Evolutionary conservation across 2,113 vertebrate genomes (phyloP), one percentile per base, ranked within the genome.

Genomic region (Pedetes capensis): DNA sequence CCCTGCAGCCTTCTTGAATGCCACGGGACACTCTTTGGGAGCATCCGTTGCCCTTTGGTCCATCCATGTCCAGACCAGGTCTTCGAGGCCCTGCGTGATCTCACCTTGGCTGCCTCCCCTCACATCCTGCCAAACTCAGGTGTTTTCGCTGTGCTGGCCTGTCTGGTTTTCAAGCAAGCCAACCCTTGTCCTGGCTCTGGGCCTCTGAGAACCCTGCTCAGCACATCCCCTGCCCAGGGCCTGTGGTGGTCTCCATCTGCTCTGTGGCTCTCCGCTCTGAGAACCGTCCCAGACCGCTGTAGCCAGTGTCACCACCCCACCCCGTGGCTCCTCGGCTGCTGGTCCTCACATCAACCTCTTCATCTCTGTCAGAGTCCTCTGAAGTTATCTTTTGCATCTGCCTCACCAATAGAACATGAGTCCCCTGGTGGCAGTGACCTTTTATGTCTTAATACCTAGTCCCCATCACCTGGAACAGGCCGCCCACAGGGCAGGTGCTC

Each of bases 11-110:
- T 49, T 23, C 9, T 1, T 12, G 5, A 82, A 32, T 42, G n/a
- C 81, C 51, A 63, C 0, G 0, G 37, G 10, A 39, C 17, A 25
- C 66, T 27, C 12, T 29, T 72, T 8, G 1, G 23, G 32, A 64
- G n/a, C 32, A 29, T 27, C 42, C 4, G 0, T 9, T 61, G 18
- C 13, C 1, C 47, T 7, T 39, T 37, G 34, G 10, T 76, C 66
- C 81, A 22, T 39, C 57, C 59, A 5, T 5, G 2, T 80, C 32
- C 22, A 10, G 4, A n/a, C 3, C 16, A 16, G 39, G 49, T 37
- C 55, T 8, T 2, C 18, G 9, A 68, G 53, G 51, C 84, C 71
- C 49, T 51, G 13, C 0, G 0, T 75, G 87, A 23, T 25, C 57
- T 59, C 1, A 0, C 12, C 2, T n/a, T n/a, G 37, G 47, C 74